A percentile compares a stretch with the other conserved stretches of the same genome.
Evolutionary conservation across 1,140 invertebrate species (phyloP).

Genomic region (Neelides sp.): DNA sequence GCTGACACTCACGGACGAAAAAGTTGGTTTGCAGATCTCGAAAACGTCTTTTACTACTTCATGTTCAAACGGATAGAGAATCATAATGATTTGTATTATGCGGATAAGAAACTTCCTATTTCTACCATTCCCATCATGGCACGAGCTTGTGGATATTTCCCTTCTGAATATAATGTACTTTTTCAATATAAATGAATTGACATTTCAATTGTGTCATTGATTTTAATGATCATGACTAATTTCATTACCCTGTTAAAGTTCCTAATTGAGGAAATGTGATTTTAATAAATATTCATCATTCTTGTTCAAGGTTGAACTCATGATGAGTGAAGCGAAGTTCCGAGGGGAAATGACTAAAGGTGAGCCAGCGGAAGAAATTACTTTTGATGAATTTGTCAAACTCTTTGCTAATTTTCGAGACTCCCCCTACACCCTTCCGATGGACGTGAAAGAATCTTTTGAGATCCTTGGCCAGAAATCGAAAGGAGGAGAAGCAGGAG

Average conservation of each 20-base stretch:
- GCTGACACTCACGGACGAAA: constrained; percentile 34
- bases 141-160: constrained; percentile 58
- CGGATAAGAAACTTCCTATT: constrained; percentile 46
- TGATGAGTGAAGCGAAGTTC: constrained; percentile 52
- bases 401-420: constrained; percentile 58
- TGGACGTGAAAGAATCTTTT: constrained; percentile 30
- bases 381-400: constrained; percentile 56
- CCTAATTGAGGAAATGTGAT: background rate
- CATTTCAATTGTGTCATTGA: background rate
- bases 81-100: constrained; percentile 42
- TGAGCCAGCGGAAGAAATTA: constrained; percentile 42
- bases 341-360: constrained; percentile 42
- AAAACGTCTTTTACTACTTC: constrained; percentile 36
- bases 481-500: constrained; percentile 23
- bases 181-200: background rate
- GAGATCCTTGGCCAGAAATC: constrained; percentile 28
- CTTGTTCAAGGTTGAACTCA: constrained; percentile 47
- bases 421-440: constrained; percentile 38
- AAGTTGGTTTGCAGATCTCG: constrained; percentile 15
- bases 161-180: constrained; percentile 53
- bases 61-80: constrained; percentile 55
- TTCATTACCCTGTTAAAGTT: background rate
- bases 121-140: constrained; percentile 55
- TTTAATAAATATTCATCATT: constrained; percentile 10
- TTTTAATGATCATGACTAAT: background rate